Conservation (phyloP, 2,888 invertebrate species). For the Phorcus lineatus region DNA sequence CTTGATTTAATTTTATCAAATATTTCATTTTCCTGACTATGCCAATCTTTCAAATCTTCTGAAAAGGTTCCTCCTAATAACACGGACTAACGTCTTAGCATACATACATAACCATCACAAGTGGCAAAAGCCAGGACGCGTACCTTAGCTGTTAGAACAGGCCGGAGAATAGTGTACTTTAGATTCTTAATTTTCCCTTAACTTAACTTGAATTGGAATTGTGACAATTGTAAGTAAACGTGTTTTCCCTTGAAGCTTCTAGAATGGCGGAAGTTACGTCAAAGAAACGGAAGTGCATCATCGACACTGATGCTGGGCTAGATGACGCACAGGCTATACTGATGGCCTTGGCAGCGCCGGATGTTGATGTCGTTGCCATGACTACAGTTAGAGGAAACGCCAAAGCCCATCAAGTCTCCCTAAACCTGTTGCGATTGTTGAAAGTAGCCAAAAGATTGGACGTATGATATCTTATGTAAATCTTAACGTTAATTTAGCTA, state of each 20-base stretch:
- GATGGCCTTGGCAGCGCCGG: conserved; percentile 69
- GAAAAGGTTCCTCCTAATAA: too few relatives aligned
- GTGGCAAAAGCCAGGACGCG: too few relatives aligned
- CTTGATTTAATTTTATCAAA: too few relatives aligned
- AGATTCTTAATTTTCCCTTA: too few relatives aligned
- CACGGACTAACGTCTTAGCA: too few relatives aligned
- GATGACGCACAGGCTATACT: conserved; percentile 75
- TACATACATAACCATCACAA: too few relatives aligned
- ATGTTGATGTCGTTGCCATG: conserved; percentile 80
- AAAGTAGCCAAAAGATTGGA: conserved; percentile 52
- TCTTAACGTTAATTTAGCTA: neutral
- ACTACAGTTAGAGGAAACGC: conserved; percentile 79
- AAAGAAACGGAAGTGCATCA: conserved; percentile 48
- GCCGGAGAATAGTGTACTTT: too few relatives aligned
- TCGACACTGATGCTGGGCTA: conserved; percentile 73
- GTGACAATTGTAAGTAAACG: too few relatives aligned
- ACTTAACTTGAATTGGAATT: too few relatives aligned
- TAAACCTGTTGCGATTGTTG: conserved; percentile 64
- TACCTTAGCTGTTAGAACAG: too few relatives aligned
- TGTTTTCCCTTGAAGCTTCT: neutral
- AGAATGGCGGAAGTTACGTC: neutral
- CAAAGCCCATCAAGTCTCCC: conserved; percentile 49
- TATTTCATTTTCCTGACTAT: too few relatives aligned
- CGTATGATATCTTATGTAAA: conserved; percentile 45
- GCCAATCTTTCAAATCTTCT: too few relatives aligned